Percentiles rank a stretch among this genome's conserved stretches.
These are phyloP conservation scores for Vidua chalybeata DNA, from an alignment of 2,113 vertebrate genomes.

Conservation along the genomic window DNA sequence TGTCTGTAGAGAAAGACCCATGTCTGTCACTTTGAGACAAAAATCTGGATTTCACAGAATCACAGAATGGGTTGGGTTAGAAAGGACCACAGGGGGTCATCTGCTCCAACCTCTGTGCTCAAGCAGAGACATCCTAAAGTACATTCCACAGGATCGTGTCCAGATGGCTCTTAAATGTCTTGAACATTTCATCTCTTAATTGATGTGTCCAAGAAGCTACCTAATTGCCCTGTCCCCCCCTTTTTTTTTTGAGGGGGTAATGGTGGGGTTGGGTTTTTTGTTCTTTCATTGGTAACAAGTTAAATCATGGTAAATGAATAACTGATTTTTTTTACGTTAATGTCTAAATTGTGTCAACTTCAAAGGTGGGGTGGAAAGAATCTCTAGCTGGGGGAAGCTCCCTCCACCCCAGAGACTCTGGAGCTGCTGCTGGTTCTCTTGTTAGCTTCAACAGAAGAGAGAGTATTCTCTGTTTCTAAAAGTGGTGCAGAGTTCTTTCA, in stretches of 20 bases:
- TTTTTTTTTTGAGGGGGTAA: not conserved
- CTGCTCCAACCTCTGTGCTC: not conserved
- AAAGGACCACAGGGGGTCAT: not conserved
- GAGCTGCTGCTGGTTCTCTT: not conserved
- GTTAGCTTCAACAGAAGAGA: not conserved
- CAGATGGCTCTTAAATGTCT: not conserved
- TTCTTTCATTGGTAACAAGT: not conserved
- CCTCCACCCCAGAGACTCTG: not conserved
- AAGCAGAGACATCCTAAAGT: not conserved
- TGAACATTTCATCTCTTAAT: not conserved
- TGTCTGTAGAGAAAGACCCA: not conserved
- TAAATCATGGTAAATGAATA: not conserved
- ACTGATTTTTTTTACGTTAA: not conserved
- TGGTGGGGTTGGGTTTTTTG: rapidly evolving
- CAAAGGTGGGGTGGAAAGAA: not conserved
- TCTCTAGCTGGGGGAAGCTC: not conserved
- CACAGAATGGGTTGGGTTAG: not conserved
- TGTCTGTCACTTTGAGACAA: not conserved
- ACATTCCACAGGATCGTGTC: not conserved
- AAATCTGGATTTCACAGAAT: not conserved
- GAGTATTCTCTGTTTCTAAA: not conserved
- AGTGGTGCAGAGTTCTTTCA: not conserved
- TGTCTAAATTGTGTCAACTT: not conserved
- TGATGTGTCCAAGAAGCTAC: not conserved
- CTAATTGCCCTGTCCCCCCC: not conserved